phyloP scores from a whole-genome alignment of 2,113 vertebrate species.

The Nyctibius bracteatus region DNA sequence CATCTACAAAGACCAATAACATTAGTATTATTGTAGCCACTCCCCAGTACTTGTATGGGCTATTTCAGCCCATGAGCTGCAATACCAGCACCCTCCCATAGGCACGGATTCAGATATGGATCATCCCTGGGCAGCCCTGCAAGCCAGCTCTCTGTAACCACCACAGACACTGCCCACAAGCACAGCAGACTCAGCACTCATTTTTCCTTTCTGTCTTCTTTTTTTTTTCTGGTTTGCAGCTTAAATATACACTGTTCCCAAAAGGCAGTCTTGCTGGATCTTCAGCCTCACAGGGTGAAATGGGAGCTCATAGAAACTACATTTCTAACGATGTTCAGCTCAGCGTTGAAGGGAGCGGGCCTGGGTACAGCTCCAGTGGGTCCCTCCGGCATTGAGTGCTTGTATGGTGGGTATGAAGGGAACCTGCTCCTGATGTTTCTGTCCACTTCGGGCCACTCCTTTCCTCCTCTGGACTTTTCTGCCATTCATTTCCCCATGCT shows the following conservation, averaged over 20 bases:
- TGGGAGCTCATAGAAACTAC: not conserved
- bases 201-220: not conserved
- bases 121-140: not conserved
- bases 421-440: not conserved
- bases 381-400: rapidly evolving
- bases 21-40: rapidly evolving
- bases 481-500: not conserved
- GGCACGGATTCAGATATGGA: no score
- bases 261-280: not conserved
- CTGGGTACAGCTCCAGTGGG: rapidly evolving
- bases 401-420: not conserved
- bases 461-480: not conserved
- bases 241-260: not conserved
- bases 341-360: rapidly evolving
- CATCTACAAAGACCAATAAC: not conserved
- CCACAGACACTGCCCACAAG: not conserved
- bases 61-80: not conserved
- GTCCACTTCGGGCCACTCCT: not conserved
- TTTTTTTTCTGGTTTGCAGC: not conserved
- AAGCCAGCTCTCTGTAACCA: rapidly evolving
- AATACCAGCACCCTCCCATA: not conserved
- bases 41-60: rapidly evolving
- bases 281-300: not conserved
- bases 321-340: not conserved
- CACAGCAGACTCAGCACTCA: not conserved